Conservation (phyloP, 2,888 invertebrate genomes). For the Ctena decussata region DNA sequence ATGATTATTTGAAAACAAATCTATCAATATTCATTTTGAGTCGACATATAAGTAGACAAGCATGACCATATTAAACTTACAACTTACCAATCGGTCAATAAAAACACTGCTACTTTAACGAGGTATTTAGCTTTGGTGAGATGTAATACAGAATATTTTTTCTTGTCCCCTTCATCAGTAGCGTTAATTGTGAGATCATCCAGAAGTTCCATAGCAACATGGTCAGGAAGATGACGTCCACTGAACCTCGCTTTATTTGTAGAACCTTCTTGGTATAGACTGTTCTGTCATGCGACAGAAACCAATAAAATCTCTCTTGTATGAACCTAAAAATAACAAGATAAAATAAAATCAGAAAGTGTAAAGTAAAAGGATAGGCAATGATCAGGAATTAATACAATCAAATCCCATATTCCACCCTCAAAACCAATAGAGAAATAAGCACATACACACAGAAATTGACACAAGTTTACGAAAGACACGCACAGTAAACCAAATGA, state of each 20-base stretch:
- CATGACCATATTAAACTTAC: too few relatives aligned
- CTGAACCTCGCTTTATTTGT: constrained; percentile 58
- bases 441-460: too few relatives aligned
- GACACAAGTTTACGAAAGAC: too few relatives aligned
- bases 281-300: constrained; percentile 54
- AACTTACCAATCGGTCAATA: constrained; percentile 62
- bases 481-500: too few relatives aligned
- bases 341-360: neutral
- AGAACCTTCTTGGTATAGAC: constrained; percentile 59
- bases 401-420: too few relatives aligned
- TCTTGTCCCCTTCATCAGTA: constrained; percentile 28
- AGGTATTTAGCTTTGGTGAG: constrained; percentile 38
- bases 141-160: constrained; percentile 60
- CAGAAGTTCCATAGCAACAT: constrained; percentile 21
- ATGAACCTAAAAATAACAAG: constrained; percentile 50
- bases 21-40: too few relatives aligned
- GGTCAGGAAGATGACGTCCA: constrained; percentile 32
- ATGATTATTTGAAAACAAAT: too few relatives aligned
- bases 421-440: too few relatives aligned
- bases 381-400: too few relatives aligned
- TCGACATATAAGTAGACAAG: too few relatives aligned
- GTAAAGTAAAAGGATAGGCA: too few relatives aligned
- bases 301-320: constrained; percentile 72
- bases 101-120: constrained; percentile 48
- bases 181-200: neutral